Percentiles rank a stretch among this genome's conserved stretches.
phyloP scores from a whole-genome alignment of 1,140 invertebrate species.

The Dreissena polymorpha region DNA sequence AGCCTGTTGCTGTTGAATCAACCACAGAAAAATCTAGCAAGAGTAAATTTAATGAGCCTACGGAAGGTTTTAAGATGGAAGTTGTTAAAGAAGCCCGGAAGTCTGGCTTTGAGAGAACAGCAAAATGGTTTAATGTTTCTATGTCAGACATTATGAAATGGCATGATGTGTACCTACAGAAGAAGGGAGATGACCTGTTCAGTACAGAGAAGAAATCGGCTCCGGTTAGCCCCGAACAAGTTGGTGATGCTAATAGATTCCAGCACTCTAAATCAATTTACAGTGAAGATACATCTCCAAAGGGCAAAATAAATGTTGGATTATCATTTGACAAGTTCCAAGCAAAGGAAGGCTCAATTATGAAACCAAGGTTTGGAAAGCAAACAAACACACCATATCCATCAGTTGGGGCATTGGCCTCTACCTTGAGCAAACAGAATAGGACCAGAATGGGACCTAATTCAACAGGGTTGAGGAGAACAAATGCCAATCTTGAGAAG shows the following conservation, averaged over 20 bases:
- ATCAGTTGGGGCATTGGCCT: neutral
- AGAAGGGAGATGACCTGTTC: neutral
- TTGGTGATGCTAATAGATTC: neutral
- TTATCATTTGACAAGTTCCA: conserved; percentile 28
- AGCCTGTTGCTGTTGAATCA: too few relatives aligned
- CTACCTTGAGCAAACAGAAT: neutral
- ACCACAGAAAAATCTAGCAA: neutral
- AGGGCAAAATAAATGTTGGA: conserved; percentile 25
- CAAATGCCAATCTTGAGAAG: neutral
- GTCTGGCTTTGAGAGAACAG: conserved; percentile 47
- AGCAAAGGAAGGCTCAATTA: conserved; percentile 30
- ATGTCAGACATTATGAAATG: conserved; percentile 47
- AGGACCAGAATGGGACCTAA: conserved; percentile 50
- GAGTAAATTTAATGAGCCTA: neutral
- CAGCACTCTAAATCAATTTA: neutral
- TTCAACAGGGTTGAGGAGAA: conserved; percentile 12
- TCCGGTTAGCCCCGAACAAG: neutral
- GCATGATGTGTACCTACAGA: conserved; percentile 44
- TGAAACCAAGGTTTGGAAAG: conserved; percentile 18
- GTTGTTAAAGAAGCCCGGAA: conserved; percentile 43
- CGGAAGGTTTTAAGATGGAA: conserved; percentile 24
- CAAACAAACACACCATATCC: neutral
- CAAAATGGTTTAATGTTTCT: conserved; percentile 41
- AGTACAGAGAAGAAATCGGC: neutral
- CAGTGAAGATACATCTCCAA: neutral